These are phyloP conservation scores for Drosophila koepferae DNA, from an alignment of 2,888 invertebrate genomes.

Conservation along the genomic window DNA sequence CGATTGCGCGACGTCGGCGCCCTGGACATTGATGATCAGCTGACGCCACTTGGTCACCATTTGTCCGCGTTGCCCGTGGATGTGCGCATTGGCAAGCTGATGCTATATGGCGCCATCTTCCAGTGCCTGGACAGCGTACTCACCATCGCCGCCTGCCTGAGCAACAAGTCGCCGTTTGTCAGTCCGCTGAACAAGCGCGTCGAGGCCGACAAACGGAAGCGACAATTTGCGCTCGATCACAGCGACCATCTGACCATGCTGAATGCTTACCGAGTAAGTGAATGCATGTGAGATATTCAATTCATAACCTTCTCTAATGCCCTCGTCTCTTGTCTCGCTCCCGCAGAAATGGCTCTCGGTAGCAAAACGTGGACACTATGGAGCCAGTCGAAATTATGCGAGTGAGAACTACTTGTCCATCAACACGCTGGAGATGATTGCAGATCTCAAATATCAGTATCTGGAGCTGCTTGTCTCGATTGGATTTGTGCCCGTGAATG, in stretches of 20 bases:
- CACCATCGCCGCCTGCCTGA: conserved; percentile 94
- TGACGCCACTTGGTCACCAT: conserved; percentile 95
- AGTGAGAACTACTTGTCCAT: conserved; percentile 93
- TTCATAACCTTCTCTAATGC: background rate
- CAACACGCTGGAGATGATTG: conserved; percentile 92
- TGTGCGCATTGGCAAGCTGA: conserved; percentile 95
- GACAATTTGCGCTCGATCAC: conserved; percentile 91
- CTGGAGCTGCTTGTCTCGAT: conserved; percentile 91
- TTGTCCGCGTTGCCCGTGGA: conserved; percentile 95
- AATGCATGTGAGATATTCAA: background rate
- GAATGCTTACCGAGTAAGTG: conserved; percentile 91
- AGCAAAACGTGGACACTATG: conserved; percentile 87
- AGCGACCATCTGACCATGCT: conserved; percentile 96
- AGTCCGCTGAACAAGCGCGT: conserved; percentile 90
- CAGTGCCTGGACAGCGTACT: conserved; percentile 96
- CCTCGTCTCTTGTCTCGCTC: background rate
- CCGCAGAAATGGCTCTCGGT: conserved; percentile 92
- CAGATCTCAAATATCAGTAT: conserved; percentile 94
- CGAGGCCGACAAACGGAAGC: conserved; percentile 90
- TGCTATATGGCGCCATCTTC: conserved; percentile 96
- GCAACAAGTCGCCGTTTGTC: conserved; percentile 92
- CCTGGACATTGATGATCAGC: conserved; percentile 89
- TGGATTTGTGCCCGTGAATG: conserved; percentile 91
- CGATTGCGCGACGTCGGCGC: conserved; percentile 92
- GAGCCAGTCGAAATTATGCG: conserved; percentile 92